phyloP scores from a whole-genome alignment of 2,797 vertebrate species.

The Petrocephalus sullivani region DNA sequence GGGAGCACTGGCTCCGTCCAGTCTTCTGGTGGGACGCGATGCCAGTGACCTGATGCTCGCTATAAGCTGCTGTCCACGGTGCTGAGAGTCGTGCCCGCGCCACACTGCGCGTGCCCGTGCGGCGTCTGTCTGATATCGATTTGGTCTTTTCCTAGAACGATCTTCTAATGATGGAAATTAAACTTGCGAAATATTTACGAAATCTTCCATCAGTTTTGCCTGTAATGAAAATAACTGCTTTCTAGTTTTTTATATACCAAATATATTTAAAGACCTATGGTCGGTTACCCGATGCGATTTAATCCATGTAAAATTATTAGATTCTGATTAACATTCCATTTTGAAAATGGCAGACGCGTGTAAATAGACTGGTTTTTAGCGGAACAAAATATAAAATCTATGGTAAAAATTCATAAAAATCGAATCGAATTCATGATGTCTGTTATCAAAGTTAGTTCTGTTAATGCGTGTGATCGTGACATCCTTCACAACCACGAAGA shows the following conservation, averaged over 20 bases:
- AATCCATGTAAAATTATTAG: slow-evolving; percentile 11
- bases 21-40: slow-evolving; percentile 19
- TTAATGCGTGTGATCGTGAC: not conserved
- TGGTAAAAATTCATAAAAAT: not conserved
- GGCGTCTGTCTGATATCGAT: slow-evolving; percentile 37
- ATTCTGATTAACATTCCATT: not conserved
- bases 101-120: slow-evolving; percentile 36
- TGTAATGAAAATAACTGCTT: not conserved
- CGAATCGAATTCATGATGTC: not conserved
- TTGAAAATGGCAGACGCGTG: not conserved
- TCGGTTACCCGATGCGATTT: not conserved
- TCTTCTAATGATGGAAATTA: slow-evolving; percentile 30
- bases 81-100: slow-evolving; percentile 42
- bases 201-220: not conserved
- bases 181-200: slow-evolving; percentile 24
- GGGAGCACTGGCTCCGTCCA: slow-evolving; percentile 20
- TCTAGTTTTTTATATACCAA: not conserved
- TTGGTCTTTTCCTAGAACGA: slow-evolving; percentile 31
- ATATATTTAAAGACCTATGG: not conserved
- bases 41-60: slow-evolving; percentile 41
- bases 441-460: slow-evolving; percentile 9
- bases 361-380: not conserved
- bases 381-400: not conserved
- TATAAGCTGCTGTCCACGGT: slow-evolving; percentile 48
- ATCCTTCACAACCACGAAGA: slow-evolving; percentile 8